Conservation (phyloP, 2,797 vertebrate genomes). For the Loris lydekkerianus region DNA sequence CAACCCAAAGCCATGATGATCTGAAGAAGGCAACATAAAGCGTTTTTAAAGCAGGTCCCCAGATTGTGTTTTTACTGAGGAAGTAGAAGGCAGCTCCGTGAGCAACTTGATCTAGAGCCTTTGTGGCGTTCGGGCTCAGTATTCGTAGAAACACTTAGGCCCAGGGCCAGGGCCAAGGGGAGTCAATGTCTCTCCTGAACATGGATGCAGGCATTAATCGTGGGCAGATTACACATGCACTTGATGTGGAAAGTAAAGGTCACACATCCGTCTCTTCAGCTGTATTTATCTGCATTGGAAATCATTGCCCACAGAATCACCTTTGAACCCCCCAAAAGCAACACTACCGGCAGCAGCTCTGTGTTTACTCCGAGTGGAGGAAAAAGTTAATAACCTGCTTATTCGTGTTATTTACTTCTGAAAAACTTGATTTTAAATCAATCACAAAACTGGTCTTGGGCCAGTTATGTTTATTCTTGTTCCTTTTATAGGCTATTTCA, state of each 20-base stretch:
- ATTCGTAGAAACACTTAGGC: neutral
- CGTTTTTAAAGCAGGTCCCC: neutral
- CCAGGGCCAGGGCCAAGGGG: slow-evolving; percentile 48
- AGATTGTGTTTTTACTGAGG: neutral
- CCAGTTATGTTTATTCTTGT: neutral
- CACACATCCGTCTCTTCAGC: slow-evolving; percentile 62
- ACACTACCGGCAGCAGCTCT: neutral
- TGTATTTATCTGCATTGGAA: slow-evolving; percentile 67
- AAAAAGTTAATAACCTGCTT: slow-evolving; percentile 12
- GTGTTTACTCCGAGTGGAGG: neutral
- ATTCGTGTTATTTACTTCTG: slow-evolving; percentile 21
- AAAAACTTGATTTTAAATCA: slow-evolving; percentile 38
- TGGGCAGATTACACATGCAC: neutral
- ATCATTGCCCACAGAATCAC: slow-evolving; percentile 30
- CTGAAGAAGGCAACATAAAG: neutral
- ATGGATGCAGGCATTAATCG: slow-evolving; percentile 51
- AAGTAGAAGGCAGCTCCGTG: neutral
- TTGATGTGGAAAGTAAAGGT: slow-evolving; percentile 74
- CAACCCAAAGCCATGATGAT: neutral
- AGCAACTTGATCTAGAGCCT: neutral
- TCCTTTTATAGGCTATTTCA: neutral
- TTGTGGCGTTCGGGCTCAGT: neutral
- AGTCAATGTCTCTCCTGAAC: slow-evolving; percentile 64
- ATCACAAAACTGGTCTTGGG: neutral
- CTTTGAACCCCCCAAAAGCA: slow-evolving; percentile 50